Percentiles rank a stretch among this genome's conserved stretches.
Evolutionary conservation across 2,797 vertebrate species (phyloP).

Genomic region (Etheostoma nigrum): DNA sequence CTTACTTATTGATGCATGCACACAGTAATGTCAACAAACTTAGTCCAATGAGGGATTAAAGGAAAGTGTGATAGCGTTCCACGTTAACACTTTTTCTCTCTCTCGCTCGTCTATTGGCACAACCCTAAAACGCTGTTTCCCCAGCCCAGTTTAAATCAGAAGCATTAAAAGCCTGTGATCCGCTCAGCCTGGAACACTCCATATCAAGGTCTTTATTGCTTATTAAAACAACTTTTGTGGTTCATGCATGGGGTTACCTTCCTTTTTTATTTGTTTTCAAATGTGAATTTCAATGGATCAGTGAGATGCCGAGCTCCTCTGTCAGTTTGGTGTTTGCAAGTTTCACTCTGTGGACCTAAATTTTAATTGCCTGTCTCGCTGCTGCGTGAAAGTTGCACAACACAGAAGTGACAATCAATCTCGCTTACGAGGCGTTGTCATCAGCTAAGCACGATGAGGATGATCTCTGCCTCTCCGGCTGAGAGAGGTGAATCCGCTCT

Average conservation of each 20-base stretch:
- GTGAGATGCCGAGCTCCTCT: neutral
- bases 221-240: conserved; percentile 22
- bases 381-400: conserved; percentile 57
- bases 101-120: too few relatives aligned
- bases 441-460: conserved; percentile 44
- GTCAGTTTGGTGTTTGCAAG: conserved; percentile 24
- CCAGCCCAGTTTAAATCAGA: conserved; percentile 9
- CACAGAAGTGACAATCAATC: conserved; percentile 78
- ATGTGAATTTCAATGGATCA: conserved; percentile 39
- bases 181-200: neutral
- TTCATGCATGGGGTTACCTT: conserved; percentile 12
- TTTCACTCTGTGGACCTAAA: conserved; percentile 48
- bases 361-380: conserved; percentile 39
- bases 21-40: too few relatives aligned
- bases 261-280: neutral
- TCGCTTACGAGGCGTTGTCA: conserved; percentile 76
- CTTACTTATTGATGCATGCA: too few relatives aligned
- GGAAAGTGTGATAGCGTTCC: too few relatives aligned
- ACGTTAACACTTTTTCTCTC: too few relatives aligned
- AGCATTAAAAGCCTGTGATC: conserved; percentile 4
- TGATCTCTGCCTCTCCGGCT: conserved; percentile 69
- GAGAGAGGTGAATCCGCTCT: conserved; percentile 73
- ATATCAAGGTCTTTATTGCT: conserved; percentile 35
- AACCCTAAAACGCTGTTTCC: neutral
- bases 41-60: too few relatives aligned